These are phyloP conservation scores for Mycalesis mineus DNA, from an alignment of 2,888 invertebrate species.

Conservation along the genomic window DNA sequence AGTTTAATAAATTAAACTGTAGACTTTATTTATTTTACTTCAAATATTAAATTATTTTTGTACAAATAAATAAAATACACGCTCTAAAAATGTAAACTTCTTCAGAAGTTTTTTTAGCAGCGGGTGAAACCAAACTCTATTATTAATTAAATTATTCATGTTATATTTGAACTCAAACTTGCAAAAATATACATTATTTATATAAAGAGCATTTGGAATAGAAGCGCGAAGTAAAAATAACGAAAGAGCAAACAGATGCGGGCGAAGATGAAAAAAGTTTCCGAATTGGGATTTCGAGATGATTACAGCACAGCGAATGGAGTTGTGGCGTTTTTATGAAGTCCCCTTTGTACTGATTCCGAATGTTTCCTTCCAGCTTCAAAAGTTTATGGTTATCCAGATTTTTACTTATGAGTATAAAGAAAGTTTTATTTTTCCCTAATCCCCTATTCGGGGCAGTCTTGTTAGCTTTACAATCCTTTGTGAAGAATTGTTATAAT, in stretches of 20 bases:
- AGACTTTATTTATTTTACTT: no score
- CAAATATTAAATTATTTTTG: no score
- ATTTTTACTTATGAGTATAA: slow-evolving; percentile 43
- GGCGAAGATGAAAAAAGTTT: slow-evolving; percentile 76
- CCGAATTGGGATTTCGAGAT: slow-evolving; percentile 67
- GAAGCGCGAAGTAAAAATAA: slow-evolving; percentile 48
- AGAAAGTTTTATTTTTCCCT: slow-evolving; percentile 58
- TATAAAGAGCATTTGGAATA: slow-evolving; percentile 38
- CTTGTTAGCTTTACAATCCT: slow-evolving; percentile 39
- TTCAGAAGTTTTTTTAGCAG: no score
- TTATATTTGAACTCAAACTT: no score
- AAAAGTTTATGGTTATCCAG: slow-evolving; percentile 53
- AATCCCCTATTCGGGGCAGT: slow-evolving; percentile 41
- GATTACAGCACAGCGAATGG: slow-evolving; percentile 74
- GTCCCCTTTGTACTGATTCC: slow-evolving; percentile 66
- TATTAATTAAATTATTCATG: no score
- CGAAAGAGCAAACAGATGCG: slow-evolving; percentile 66
- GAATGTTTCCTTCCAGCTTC: slow-evolving; percentile 62
- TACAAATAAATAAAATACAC: no score
- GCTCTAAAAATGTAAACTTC: no score
- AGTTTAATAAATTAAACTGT: no score
- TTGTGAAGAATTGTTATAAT: slow-evolving; percentile 35
- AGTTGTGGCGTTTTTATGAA: slow-evolving; percentile 72
- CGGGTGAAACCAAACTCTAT: no score
- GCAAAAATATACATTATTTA: neutral